Base-by-base conservation (phyloP, 2,797 vertebrate genomes). In the Limnodromus scolopaceus region DNA sequence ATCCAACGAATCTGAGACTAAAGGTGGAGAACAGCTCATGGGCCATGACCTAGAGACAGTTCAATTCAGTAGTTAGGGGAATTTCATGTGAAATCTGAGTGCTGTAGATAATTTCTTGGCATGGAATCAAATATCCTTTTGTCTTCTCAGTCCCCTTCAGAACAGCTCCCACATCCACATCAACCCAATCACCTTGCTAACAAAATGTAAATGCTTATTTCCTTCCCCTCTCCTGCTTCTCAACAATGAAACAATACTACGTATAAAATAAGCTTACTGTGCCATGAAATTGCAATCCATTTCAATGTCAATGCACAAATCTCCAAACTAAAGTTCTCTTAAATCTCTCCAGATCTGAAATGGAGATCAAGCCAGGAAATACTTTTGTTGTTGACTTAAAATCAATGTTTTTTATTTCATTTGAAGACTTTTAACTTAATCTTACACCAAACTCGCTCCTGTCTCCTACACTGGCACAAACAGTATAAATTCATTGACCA, bases 21-120 rank as follows among this genome's bases (percentile, higher is more conserved):
- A 98, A 97, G 96, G 53, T 97, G 97, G 96, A 98, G 97, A 98
- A 98, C 93, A 98, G 97, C 87, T 98, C 98, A 84, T 98, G 98
- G 82, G 98, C 98, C 98, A 98, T 98, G 96, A 98, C 98, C 98
- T 98, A 96, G 94, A 96, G 98, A 98, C 96, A 98, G 98, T 96
- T 97, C 90, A 98, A 98, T 94, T 93, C 94, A 97, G 97, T 45
- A 72, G 78, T 98, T 98, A 98, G 98, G 97, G 95, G 92, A 77
- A 94, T 88, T 94, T 92, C 55, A 92, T 2, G 25, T 64, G 71
- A 92, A 95, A 91, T 66, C 55, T 38, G 71, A 72, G 76, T 82
- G 94, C 79, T 87, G 83, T 61, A 96, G 91, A 90, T 79, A 87
- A 79, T 84, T 81, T 86, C 69, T 90, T 95, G 79, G 48, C 77